A percentile compares a stretch with the other conserved stretches of the same genome.
phyloP scores from a whole-genome alignment of 2,888 invertebrate genomes.

The Tromatobia lineatoria region DNA sequence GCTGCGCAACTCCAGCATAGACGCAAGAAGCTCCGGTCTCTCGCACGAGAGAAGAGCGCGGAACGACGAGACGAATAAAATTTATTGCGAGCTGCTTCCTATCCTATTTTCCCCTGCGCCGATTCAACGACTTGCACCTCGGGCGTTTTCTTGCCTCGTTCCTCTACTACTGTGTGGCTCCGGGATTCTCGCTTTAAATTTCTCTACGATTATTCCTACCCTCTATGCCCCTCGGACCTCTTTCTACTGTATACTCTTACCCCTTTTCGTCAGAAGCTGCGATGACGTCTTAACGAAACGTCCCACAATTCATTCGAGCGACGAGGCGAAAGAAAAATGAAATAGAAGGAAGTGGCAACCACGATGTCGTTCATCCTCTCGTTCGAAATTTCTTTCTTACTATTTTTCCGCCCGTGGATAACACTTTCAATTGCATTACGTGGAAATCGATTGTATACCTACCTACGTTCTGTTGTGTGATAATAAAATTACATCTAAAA shows the following conservation, averaged over 20 bases:
- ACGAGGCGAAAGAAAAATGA: slow-evolving; percentile 13
- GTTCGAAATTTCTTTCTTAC: slow-evolving; percentile 35
- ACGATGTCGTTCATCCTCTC: slow-evolving; percentile 60
- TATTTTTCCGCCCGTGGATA: slow-evolving; percentile 27
- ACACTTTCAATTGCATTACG: slow-evolving; percentile 13
- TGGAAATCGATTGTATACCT: slow-evolving; percentile 8
- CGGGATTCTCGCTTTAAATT: slow-evolving; percentile 69
- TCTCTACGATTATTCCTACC: slow-evolving; percentile 67
- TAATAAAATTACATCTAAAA: neutral
- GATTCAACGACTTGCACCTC: slow-evolving; percentile 71
- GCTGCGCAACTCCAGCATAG: slow-evolving; percentile 34
- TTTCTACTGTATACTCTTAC: slow-evolving; percentile 40
- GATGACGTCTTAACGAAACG: slow-evolving; percentile 54
- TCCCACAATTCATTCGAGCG: slow-evolving; percentile 59
- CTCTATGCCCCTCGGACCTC: slow-evolving; percentile 21
- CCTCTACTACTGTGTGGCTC: slow-evolving; percentile 8
- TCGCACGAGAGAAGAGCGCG: slow-evolving; percentile 53
- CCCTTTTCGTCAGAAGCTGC: slow-evolving; percentile 53
- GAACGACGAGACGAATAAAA: slow-evolving; percentile 72
- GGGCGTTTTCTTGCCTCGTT: slow-evolving; percentile 73
- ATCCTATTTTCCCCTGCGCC: slow-evolving; percentile 67
- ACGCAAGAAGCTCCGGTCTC: slow-evolving; percentile 18
- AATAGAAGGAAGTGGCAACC: slow-evolving; percentile 68
- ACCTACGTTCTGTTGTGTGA: slow-evolving; percentile 3
- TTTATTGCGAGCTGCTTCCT: slow-evolving; percentile 71